Evolutionary conservation across 2,888 invertebrate genomes (phyloP), one percentile per base, ranked within the genome.

Genomic region (Minunthozetes semirufus): DNA sequence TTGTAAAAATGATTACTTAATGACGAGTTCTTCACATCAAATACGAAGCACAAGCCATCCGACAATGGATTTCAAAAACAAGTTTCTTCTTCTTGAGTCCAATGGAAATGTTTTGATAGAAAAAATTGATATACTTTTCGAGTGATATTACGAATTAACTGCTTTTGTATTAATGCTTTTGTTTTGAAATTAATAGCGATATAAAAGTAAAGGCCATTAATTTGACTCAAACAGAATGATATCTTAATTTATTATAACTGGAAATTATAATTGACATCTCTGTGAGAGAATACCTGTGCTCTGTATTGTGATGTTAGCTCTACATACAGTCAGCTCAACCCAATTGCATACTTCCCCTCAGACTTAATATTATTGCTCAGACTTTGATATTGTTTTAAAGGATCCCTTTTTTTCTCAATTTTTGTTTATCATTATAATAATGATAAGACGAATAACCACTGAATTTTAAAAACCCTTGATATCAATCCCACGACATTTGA

Each of bases 191-290:
- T 59, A 59, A 29, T 27, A 59, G 29, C 29, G 59, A 59, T 27
- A 59, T 2, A 19, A n/a, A 50, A 50, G 50, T 59, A 59, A 59
- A 59, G 59, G 27, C 56, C 56, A 56, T 56, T 56, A 19, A 56
- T 59, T 17, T 59, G 29, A 17, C 15, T 29, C 13, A 29, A 5
- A 29, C 13, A 42, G 42, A 59, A 56, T 59, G 59, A 59, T 59
- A 59, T 59, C 56, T 56, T 25, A 56, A 56, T 56, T 56, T 22
- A 19, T 59, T 13, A 59, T 59, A 29, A 29, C 19, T 59, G 59
- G 9, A 59, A 17, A 15, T 59, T 59, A 22, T 59, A 59, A 59
- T 59, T 59, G 59, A 59, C 59, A 59, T 19, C 13, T 29, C 59
- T 59, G 59, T 59, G 59, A 59, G 56, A 56, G 59, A 29, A 22